Evolutionary conservation across 2,797 vertebrate genomes (phyloP), one percentile per base, ranked within the genome.

Genomic region (Pipistrellus kuhlii): DNA sequence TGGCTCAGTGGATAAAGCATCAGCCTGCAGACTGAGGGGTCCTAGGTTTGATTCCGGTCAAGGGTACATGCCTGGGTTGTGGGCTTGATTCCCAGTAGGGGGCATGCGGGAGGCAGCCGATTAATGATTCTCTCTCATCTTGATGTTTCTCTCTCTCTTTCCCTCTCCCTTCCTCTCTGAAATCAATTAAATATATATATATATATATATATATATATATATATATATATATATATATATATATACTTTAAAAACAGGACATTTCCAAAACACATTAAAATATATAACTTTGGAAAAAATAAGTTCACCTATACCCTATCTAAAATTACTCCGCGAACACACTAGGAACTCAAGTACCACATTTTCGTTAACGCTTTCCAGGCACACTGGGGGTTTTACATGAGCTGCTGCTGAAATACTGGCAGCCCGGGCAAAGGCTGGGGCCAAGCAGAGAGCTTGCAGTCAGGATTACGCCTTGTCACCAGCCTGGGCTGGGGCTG

Each of bases 371-470:
- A 87, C 0, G 17, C 69, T 71, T 89, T 92, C 75, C 82, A 85
- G 51, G 80, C 27, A 93, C 68, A 88, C 68, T 18, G 53, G 62
- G 64, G 57, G 32, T 91, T 87, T 94, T 68, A 84, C 6, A 44
- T 9, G 57, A 88, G 51, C 57, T 51, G 41, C 25, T 64, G 62
- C 85, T 82, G n/a, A 68, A 71, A 66, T 30, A 9, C 51, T 64
- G 71, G 77, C 91, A 78, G n/a, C 25, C 44, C 25, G 32, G 17
- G 13, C 32, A 85, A 87, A 12, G 41, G 10, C 64, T n/a, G 15
- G 27, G 38, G 85, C 85, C 75, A 89, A 68, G 32, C 5, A 7
- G 68, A 69, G 66, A 88, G 66, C 14, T 48, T 8, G 21, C 13
- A 75, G 62, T 46, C 44, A 85, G 85, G 55, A 55, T 64, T 81